These are phyloP conservation scores for Ditula angustiorana DNA, from an alignment of 2,888 invertebrate species.

Conservation along the genomic window DNA sequence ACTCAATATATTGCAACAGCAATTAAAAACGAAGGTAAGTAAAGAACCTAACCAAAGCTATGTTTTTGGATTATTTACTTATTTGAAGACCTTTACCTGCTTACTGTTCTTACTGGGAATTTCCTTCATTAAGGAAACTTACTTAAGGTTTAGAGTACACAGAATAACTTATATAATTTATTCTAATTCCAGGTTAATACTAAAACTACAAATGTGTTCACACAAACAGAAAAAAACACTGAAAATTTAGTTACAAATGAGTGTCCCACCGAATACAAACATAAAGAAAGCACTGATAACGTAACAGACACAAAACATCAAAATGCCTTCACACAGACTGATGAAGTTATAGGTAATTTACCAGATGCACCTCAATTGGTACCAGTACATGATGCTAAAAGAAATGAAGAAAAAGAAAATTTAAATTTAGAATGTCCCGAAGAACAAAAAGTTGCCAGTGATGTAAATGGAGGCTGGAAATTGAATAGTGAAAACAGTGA, in stretches of 20 bases:
- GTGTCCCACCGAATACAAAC: background rate
- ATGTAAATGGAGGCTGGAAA: constrained; percentile 57
- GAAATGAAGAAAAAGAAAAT: constrained; percentile 31
- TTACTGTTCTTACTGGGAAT: too few relatives aligned
- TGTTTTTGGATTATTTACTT: too few relatives aligned
- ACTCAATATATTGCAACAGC: constrained; percentile 84
- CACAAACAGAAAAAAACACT: constrained; percentile 22
- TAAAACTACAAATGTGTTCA: constrained; percentile 1
- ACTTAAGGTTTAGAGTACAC: too few relatives aligned
- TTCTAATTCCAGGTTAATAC: constrained; percentile 5
- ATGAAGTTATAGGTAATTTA: constrained; percentile 28
- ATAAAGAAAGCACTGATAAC: background rate
- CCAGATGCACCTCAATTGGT: background rate
- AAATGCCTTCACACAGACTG: constrained; percentile 54
- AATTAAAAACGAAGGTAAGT: constrained; percentile 83
- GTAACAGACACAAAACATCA: background rate
- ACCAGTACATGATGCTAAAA: constrained; percentile 16
- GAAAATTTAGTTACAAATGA: background rate
- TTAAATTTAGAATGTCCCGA: constrained; percentile 29
- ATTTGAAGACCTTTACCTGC: too few relatives aligned
- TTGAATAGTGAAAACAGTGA: constrained; percentile 52
- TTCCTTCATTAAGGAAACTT: too few relatives aligned
- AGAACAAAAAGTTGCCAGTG: constrained; percentile 19
- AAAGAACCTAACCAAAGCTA: too few relatives aligned
- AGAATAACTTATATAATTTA: too few relatives aligned